Conservation (phyloP, 2,113 vertebrate genomes). For the Rafetus swinhoei region DNA sequence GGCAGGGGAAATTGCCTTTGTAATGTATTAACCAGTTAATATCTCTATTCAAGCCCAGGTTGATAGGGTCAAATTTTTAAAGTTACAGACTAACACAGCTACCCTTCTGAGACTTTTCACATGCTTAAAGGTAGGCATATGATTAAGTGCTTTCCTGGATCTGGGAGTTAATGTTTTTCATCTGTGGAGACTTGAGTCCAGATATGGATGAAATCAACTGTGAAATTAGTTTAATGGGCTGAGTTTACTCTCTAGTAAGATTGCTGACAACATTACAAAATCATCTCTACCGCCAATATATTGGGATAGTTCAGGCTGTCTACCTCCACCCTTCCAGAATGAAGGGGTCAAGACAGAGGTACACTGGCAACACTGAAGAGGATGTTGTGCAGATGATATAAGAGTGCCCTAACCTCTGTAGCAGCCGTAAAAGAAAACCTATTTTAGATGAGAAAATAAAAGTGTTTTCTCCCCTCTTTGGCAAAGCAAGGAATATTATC, state of each 20-base stretch:
- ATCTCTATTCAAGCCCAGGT: too few relatives aligned
- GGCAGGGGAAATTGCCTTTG: too few relatives aligned
- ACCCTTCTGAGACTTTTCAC: too few relatives aligned
- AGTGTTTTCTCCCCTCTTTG: neutral
- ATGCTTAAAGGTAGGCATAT: neutral
- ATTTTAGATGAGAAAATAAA: neutral
- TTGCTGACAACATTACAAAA: neutral
- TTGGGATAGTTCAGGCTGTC: neutral
- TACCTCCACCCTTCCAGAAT: neutral
- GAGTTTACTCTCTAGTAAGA: neutral
- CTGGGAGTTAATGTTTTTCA: neutral
- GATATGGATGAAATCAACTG: neutral
- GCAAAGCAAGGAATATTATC: neutral
- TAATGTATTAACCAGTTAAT: too few relatives aligned
- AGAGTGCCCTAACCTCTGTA: neutral
- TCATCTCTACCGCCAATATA: neutral
- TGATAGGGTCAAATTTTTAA: too few relatives aligned
- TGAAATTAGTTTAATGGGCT: neutral
- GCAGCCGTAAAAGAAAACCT: rapidly evolving
- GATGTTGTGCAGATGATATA: neutral
- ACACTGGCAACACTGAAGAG: neutral
- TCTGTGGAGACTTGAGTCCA: neutral
- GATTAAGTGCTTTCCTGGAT: neutral
- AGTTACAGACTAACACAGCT: too few relatives aligned
- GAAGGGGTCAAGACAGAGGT: neutral